Evolutionary conservation across 1,140 invertebrate genomes (phyloP).

Genomic region (Drosophila bocki): DNA sequence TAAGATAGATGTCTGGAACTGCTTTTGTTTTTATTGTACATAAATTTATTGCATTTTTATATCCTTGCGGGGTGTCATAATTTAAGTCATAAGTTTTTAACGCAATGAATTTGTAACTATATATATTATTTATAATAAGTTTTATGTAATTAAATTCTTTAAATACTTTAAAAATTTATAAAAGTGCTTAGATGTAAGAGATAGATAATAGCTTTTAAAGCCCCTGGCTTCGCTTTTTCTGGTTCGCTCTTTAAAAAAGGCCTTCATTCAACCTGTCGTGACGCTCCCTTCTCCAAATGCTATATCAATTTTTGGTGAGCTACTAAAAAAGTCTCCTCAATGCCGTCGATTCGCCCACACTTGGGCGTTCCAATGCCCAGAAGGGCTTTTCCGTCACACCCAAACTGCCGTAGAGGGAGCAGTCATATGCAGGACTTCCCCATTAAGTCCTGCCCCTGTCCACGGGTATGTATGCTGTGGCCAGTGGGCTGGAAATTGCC

Average conservation of each 20-base stretch:
- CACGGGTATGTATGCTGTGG: conserved; percentile 33
- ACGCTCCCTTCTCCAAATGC: conserved; percentile 2
- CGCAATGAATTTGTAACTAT: too few relatives aligned
- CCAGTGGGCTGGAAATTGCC: conserved; percentile 75
- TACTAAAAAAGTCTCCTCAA: conserved; percentile 3
- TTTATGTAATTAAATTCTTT: too few relatives aligned
- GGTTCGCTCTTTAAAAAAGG: not conserved
- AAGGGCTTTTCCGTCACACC: conserved; percentile 67
- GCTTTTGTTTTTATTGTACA: not conserved
- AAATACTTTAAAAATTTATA: too few relatives aligned
- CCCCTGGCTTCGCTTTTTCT: too few relatives aligned
- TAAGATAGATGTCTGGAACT: not conserved
- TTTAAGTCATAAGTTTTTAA: not conserved
- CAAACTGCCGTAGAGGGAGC: conserved; percentile 36
- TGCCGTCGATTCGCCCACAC: conserved; percentile 26
- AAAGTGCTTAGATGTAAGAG: too few relatives aligned
- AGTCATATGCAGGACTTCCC: conserved; percentile 67
- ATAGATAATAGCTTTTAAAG: not conserved
- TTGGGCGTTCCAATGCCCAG: conserved; percentile 46
- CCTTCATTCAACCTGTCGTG: not conserved
- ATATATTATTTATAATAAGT: too few relatives aligned
- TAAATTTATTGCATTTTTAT: not conserved
- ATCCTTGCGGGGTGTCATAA: not conserved
- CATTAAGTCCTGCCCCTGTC: conserved; percentile 69
- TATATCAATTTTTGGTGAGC: conserved; percentile 29